A percentile compares a stretch with the other conserved stretches of the same genome.
Conservation (phyloP, 2,113 vertebrate species). For the Agelaius phoeniceus region DNA sequence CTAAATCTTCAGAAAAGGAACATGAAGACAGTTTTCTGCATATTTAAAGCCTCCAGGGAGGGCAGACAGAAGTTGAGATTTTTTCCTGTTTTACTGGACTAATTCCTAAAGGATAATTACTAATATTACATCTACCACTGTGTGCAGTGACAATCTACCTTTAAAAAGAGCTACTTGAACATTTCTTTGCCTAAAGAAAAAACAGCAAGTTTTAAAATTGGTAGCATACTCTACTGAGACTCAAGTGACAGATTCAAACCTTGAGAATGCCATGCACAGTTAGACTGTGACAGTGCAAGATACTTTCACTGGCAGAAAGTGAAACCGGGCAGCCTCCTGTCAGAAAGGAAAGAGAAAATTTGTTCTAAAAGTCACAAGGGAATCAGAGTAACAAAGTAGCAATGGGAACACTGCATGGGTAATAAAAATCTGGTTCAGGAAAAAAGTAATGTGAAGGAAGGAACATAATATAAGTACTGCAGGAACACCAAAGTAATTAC, state of each 20-base stretch:
- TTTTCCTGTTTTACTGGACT: neutral
- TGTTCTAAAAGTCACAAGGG: neutral
- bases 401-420: neutral
- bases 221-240: neutral
- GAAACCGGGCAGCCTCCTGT: conserved; percentile 35
- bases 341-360: conserved; percentile 25
- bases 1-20: neutral
- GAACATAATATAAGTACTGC: neutral
- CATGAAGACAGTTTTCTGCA: neutral
- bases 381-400: neutral
- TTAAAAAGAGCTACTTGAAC: conserved; percentile 5
- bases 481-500: neutral
- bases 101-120: conserved; percentile 39
- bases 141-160: conserved; percentile 1
- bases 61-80: neutral
- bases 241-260: conserved; percentile 46
- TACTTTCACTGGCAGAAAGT: conserved; percentile 28
- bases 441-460: neutral
- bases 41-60: conserved; percentile 27
- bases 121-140: neutral
- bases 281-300: neutral
- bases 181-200: conserved; percentile 30
- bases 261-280: conserved; percentile 16
- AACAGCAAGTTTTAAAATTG: conserved; percentile 58
- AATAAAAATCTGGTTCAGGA: neutral